Percentiles rank a stretch among this genome's conserved stretches.
Conservation (phyloP, 2,888 invertebrate species). For the Drosophila histrio region DNA sequence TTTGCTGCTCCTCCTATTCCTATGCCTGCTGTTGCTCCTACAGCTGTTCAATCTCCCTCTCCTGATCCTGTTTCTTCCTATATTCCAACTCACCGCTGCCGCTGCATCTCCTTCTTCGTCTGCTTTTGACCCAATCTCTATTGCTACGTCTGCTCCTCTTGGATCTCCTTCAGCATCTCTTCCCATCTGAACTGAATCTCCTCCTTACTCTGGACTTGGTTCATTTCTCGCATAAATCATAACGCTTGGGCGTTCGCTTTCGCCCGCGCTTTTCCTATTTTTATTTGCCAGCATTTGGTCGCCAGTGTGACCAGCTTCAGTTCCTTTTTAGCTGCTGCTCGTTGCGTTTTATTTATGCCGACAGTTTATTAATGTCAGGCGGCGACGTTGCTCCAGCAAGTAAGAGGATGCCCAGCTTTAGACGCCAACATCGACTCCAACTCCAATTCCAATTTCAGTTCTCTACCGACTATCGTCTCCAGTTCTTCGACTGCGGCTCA, state of each 20-base stretch:
- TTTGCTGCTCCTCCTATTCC: neutral
- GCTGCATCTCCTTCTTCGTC: neutral
- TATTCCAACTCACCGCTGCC: neutral
- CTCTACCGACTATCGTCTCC: neutral
- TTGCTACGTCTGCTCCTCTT: neutral
- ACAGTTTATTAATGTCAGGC: conserved; percentile 80
- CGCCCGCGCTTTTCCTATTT: conserved; percentile 31
- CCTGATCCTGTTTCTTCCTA: neutral
- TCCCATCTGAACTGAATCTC: no score
- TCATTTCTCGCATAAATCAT: conserved; percentile 65
- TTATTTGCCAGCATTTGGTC: conserved; percentile 43
- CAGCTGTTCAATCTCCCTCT: neutral
- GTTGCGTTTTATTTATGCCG: conserved; percentile 78
- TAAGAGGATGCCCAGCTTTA: conserved; percentile 38
- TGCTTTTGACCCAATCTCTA: neutral
- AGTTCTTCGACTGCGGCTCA: neutral
- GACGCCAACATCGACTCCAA: conserved; percentile 8
- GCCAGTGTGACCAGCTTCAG: conserved; percentile 45
- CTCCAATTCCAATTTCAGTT: conserved; percentile 4
- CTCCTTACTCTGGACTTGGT: neutral
- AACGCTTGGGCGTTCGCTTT: conserved; percentile 59
- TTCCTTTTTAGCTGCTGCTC: conserved; percentile 29
- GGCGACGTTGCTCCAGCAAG: conserved; percentile 5
- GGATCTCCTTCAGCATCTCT: neutral
- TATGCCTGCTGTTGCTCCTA: neutral